A percentile compares a stretch with the other conserved stretches of the same genome.
Conservation (phyloP, 2,888 invertebrate genomes). For the Macrosoma leucophasiata region DNA sequence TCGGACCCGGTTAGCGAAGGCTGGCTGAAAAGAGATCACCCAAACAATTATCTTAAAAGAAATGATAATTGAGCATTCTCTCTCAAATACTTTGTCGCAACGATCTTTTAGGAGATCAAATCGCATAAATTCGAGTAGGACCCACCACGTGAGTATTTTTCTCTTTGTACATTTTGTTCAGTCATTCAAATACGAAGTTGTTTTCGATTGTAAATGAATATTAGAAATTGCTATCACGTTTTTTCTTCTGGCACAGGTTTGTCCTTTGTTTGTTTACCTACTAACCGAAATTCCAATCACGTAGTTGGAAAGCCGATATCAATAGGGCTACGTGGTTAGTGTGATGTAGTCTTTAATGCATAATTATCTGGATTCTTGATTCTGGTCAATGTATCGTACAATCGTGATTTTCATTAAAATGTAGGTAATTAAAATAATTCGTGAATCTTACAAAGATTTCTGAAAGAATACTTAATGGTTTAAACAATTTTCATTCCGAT, state of each 20-base stretch:
- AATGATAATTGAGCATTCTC: constrained; percentile 13
- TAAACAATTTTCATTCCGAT: too few relatives aligned
- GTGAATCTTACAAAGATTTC: too few relatives aligned
- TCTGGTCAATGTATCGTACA: too few relatives aligned
- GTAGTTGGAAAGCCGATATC: constrained; percentile 40
- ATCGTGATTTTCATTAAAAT: too few relatives aligned
- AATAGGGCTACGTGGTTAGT: constrained; percentile 43
- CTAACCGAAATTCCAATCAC: constrained; percentile 45
- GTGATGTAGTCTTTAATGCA: constrained; percentile 27
- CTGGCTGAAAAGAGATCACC: constrained; percentile 11
- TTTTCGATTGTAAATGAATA: constrained; percentile 11
- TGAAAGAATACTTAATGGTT: too few relatives aligned
- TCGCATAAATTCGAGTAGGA: too few relatives aligned
- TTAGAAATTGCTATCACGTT: constrained; percentile 39
- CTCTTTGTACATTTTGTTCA: too few relatives aligned
- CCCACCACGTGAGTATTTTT: too few relatives aligned
- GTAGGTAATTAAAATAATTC: too few relatives aligned
- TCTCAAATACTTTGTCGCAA: too few relatives aligned
- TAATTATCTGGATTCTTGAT: constrained; percentile 31
- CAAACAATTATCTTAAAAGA: constrained; percentile 17
- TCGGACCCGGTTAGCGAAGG: constrained; percentile 1
- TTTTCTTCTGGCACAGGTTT: constrained; percentile 37
- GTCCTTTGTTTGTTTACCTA: constrained; percentile 35
- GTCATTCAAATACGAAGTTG: too few relatives aligned
- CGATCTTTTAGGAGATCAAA: too few relatives aligned